Percentiles rank a stretch among this genome's conserved stretches.
Evolutionary conservation across 2,797 vertebrate species (phyloP).

Genomic region (Hylomyscus alleni): DNA sequence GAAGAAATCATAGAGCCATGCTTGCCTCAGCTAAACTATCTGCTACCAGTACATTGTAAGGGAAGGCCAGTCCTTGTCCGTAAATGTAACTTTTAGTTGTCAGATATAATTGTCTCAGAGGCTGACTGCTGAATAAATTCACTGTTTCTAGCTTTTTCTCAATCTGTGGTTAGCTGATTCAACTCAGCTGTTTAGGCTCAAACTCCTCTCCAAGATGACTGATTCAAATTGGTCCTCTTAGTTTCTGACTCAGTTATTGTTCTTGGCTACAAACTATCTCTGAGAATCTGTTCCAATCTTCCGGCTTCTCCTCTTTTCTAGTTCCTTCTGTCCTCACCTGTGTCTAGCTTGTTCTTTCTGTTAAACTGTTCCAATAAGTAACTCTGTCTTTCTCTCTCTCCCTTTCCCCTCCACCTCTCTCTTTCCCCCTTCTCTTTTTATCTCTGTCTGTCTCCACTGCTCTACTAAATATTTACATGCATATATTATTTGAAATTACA

Average conservation of each 20-base stretch:
- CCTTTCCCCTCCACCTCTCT: no score
- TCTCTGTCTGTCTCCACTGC: not conserved
- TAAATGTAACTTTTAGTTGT: not conserved
- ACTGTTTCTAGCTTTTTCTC: not conserved
- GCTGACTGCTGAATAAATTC: not conserved
- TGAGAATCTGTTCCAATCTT: not conserved
- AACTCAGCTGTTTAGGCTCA: not conserved
- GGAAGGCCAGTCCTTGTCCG: not conserved
- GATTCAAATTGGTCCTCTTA: not conserved
- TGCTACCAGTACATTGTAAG: not conserved
- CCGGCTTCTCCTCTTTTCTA: not conserved
- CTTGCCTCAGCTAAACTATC: no score
- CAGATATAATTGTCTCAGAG: no score
- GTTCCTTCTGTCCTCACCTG: not conserved
- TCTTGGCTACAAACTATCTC: not conserved
- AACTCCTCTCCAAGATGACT: not conserved
- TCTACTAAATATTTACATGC: not conserved
- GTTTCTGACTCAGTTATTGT: not conserved
- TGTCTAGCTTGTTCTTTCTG: not conserved
- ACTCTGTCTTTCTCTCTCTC: no score
- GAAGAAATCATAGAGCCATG: not conserved
- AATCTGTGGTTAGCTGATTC: not conserved
- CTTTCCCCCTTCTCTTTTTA: accelerated
- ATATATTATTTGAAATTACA: constrained; percentile 38
- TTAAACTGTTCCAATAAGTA: not conserved